These are phyloP conservation scores for Pantala flavescens DNA, from an alignment of 1,140 invertebrate species.

Conservation along the genomic window DNA sequence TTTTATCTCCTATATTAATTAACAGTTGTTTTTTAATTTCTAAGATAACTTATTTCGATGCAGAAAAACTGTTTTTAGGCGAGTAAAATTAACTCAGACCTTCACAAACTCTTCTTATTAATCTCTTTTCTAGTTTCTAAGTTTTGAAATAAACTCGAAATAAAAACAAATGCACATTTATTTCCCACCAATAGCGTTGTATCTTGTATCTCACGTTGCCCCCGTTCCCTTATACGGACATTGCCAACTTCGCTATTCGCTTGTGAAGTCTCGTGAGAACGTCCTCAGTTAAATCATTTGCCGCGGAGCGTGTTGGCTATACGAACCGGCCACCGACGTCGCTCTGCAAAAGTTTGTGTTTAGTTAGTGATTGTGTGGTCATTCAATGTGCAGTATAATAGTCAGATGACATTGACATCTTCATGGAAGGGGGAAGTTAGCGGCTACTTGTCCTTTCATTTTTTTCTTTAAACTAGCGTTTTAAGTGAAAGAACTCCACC, in stretches of 20 bases:
- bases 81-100: no score
- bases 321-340: neutral
- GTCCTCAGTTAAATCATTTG: neutral
- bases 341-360: neutral
- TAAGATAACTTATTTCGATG: no score
- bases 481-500: neutral
- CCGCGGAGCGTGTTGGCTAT: neutral
- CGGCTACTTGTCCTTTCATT: neutral
- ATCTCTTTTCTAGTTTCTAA: no score
- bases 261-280: neutral
- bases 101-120: no score
- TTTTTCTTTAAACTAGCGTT: neutral
- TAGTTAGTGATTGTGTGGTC: neutral
- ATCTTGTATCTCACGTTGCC: slow-evolving; percentile 12
- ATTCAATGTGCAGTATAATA: neutral
- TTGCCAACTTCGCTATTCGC: slow-evolving; percentile 12
- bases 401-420: neutral
- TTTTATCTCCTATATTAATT: no score
- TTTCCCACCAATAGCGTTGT: neutral
- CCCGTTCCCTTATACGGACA: slow-evolving; percentile 13
- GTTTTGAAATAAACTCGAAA: no score
- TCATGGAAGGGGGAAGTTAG: neutral
- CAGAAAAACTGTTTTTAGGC: no score
- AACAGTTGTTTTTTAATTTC: no score
- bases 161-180: neutral